These are phyloP conservation scores for Smittia sp. DNA, from an alignment of 2,888 invertebrate species.

Conservation along the genomic window DNA sequence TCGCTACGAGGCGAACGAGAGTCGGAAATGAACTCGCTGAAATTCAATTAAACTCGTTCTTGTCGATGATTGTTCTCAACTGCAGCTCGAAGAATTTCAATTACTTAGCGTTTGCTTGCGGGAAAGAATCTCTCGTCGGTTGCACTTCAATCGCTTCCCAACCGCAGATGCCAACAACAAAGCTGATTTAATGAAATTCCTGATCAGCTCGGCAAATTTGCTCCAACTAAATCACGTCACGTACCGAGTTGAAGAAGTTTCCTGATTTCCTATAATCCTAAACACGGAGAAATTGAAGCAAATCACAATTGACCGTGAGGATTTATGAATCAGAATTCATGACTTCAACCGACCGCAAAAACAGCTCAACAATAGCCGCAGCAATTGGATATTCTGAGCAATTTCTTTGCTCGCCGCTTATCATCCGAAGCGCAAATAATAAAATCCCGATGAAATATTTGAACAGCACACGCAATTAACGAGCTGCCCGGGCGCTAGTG, in stretches of 20 bases:
- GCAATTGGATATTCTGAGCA: not conserved
- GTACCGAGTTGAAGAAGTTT: constrained; percentile 3
- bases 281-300: not conserved
- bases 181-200: not conserved
- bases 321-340: constrained; percentile 12
- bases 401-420: not conserved
- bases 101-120: not conserved
- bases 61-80: not conserved
- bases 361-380: not conserved
- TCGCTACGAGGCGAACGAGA: not conserved
- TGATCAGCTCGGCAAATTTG: not conserved
- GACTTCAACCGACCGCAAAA: not conserved
- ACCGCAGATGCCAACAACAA: not conserved
- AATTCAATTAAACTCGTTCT: constrained; percentile 5
- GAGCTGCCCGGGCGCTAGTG: not conserved
- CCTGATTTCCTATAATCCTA: not conserved
- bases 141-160: not conserved
- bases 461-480: constrained; percentile 5
- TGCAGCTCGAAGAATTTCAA: not conserved
- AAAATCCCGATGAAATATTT: constrained; percentile 7
- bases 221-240: constrained; percentile 15
- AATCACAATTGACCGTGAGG: constrained; percentile 25
- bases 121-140: no score
- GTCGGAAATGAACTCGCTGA: not conserved
- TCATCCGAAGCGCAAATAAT: not conserved